phyloP scores from a whole-genome alignment of 2,113 vertebrate genomes.

The Bubo blakistoni region DNA sequence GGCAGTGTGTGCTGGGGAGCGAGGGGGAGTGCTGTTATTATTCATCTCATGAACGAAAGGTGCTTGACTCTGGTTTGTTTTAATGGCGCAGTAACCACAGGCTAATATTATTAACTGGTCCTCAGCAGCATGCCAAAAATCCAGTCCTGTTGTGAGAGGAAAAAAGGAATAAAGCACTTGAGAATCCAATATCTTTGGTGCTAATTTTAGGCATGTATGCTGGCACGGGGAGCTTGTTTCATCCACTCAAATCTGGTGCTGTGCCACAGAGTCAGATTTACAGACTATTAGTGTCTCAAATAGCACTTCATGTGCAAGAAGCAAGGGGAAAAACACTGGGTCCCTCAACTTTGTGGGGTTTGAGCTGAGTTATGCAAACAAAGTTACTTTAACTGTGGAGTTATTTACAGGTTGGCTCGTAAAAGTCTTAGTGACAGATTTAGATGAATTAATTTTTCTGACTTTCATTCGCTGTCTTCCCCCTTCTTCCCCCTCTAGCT shows the following conservation, averaged over 20 bases:
- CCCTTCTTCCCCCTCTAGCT: slow-evolving; percentile 30
- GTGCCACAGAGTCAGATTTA: background rate
- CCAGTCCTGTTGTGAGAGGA: background rate
- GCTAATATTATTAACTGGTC: background rate
- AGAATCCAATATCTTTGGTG: background rate
- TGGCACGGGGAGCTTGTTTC: background rate
- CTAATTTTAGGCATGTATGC: slow-evolving; percentile 3
- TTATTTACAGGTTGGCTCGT: slow-evolving; percentile 49
- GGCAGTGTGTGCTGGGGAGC: background rate
- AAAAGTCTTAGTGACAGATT: slow-evolving; percentile 37
- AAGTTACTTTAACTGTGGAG: background rate
- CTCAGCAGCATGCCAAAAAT: background rate
- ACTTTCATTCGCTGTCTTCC: background rate
- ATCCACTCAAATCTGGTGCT: background rate
- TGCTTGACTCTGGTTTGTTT: background rate
- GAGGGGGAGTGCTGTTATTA: background rate
- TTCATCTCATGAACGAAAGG: background rate
- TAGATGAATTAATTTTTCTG: slow-evolving; percentile 36
- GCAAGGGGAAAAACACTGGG: background rate
- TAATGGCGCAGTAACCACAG: background rate
- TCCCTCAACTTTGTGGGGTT: background rate
- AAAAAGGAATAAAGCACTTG: background rate
- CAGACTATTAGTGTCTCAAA: background rate
- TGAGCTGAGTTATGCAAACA: slow-evolving; percentile 37
- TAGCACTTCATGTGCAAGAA: background rate